A percentile compares a stretch with the other conserved stretches of the same genome.
These are phyloP conservation scores for Zoanthus solanderi DNA, from an alignment of 92 coral and sea anemone species.

Conservation along the genomic window DNA sequence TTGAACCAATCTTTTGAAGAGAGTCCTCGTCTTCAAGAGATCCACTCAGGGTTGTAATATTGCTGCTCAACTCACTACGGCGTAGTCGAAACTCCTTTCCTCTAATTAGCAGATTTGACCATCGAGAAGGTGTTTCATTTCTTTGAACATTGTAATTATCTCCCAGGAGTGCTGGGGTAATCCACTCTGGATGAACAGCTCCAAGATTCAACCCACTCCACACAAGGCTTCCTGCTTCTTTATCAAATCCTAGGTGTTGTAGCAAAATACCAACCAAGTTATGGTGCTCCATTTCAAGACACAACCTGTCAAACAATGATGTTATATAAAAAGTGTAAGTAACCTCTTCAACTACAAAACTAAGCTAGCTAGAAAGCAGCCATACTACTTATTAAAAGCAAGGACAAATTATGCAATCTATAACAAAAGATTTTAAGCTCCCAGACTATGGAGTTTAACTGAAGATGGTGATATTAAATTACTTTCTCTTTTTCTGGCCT, in stretches of 20 bases:
- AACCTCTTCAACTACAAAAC: background rate
- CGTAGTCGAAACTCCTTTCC: conserved; percentile 67
- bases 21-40: conserved; percentile 17
- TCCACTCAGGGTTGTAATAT: conserved; percentile 42
- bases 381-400: too few relatives aligned
- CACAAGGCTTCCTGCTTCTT: conserved; percentile 94
- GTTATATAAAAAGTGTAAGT: background rate
- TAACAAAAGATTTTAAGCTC: too few relatives aligned
- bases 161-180: conserved; percentile 88
- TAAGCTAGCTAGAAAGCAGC: background rate
- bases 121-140: conserved; percentile 54
- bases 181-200: conserved; percentile 80
- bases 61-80: conserved; percentile 44
- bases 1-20: conserved; percentile 13
- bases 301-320: conserved; percentile 45
- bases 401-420: too few relatives aligned
- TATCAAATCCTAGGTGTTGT: conserved; percentile 94
- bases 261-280: conserved; percentile 88
- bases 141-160: conserved; percentile 60
- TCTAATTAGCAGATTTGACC: conserved; percentile 75
- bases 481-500: too few relatives aligned
- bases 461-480: too few relatives aligned
- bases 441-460: too few relatives aligned
- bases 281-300: conserved; percentile 81
- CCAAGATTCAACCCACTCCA: conserved; percentile 93